A percentile compares a stretch with the other conserved stretches of the same genome.
Evolutionary conservation across 2,113 vertebrate genomes (phyloP).

Genomic region (Sturnira hondurensis): DNA sequence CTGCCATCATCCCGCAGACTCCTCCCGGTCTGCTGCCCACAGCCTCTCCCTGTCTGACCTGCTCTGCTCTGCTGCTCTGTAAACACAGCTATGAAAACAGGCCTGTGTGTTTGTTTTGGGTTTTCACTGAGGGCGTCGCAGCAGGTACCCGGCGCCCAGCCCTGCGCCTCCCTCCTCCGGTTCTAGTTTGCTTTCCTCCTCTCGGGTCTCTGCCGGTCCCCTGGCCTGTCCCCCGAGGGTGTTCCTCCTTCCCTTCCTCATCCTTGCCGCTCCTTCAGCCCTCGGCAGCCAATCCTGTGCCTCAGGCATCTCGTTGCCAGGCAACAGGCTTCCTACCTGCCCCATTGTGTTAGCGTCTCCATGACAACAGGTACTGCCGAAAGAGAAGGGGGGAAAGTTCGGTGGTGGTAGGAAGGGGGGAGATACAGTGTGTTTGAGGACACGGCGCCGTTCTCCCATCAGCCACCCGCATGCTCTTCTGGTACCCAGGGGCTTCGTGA

Average conservation of each 20-base stretch:
- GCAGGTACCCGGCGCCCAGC: neutral
- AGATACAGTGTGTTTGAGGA: slow-evolving; percentile 11
- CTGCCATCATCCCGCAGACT: neutral
- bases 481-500: neutral
- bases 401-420: neutral
- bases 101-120: neutral
- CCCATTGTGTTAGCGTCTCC: slow-evolving; percentile 66
- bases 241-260: slow-evolving; percentile 20
- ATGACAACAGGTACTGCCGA: slow-evolving; percentile 52
- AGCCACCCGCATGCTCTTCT: neutral
- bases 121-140: neutral
- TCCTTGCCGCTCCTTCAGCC: slow-evolving; percentile 48
- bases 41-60: neutral
- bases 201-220: neutral
- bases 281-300: slow-evolving; percentile 42
- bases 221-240: neutral
- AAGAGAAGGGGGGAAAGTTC: slow-evolving; percentile 5
- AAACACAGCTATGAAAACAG: slow-evolving; percentile 43
- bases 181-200: neutral
- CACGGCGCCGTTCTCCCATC: neutral
- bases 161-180: neutral
- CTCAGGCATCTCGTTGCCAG: slow-evolving; percentile 24
- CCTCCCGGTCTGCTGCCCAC: neutral
- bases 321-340: slow-evolving; percentile 72
- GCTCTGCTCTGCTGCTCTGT: neutral